Evolutionary conservation across 1,140 invertebrate species (phyloP), one percentile per base, ranked within the genome.

Genomic region (Psilanteris sp.): DNA sequence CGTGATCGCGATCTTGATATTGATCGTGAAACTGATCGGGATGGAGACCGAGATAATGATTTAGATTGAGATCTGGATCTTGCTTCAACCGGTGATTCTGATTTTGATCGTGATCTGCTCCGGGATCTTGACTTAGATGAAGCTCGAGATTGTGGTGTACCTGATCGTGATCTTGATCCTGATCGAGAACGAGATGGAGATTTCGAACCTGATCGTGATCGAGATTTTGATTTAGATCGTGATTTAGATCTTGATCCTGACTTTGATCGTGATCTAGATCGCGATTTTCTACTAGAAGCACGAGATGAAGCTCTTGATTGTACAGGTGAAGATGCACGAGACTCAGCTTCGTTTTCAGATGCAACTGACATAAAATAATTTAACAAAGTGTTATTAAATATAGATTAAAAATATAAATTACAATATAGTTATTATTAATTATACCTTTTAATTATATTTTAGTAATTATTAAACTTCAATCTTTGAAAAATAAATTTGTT

Each of bases 151-250:
- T 78, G 79, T 4, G 79, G 78, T 8, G 50, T 72, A 2, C 54
- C 55, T 4, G 78, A 77, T 59, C 73, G 20, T 6, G 62, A 89
- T 31, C 80, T 29, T 14, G 87, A 89, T 26, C 74, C 62, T 8
- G 88, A 89, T 62, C 79, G 72, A 9, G 87, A 89, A 34, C 75
- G 72, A 3, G 86, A 89, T 29, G 46, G 66, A 14, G 87, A 88
- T 41, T 71, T 54, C 7, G 81, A 81, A 7, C 24, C 20, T 0
- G 73, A 76, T 18, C 48, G 55, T 4, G 46, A 88, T 39, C 43
- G 39, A 7, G 87, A 88, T 37, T 74, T 73, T 7, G 80, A 84
- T 27, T 67, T 67, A 0, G 83, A 84, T 31, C 79, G 67, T 0
- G 86, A 89, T 16, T 57, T 79, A 0, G 84, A 84, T 5, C 54